Conservation (phyloP, 2,888 invertebrate species). For the Peribatodes rhomboidaria region DNA sequence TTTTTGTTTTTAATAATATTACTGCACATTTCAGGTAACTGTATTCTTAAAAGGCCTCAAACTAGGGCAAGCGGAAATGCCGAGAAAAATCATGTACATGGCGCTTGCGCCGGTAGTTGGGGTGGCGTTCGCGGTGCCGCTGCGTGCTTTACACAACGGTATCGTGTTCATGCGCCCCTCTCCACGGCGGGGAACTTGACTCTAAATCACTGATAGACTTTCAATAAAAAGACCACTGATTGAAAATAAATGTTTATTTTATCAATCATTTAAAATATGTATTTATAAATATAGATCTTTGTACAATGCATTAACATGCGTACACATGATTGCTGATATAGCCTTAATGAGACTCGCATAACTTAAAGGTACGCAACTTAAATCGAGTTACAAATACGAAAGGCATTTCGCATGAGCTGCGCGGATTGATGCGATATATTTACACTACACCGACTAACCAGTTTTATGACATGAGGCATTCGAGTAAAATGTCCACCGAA, state of each 20-base stretch:
- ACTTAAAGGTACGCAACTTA: constrained; percentile 60
- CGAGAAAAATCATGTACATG: constrained; percentile 50
- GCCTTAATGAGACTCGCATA: constrained; percentile 69
- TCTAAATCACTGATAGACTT: constrained; percentile 12
- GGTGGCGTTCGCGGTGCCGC: constrained; percentile 60
- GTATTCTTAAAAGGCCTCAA: constrained; percentile 58
- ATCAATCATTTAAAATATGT: constrained; percentile 81
- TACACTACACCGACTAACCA: constrained; percentile 60
- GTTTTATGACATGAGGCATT: constrained; percentile 54
- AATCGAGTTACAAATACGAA: constrained; percentile 45
- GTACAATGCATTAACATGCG: constrained; percentile 82
- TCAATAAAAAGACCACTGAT: constrained; percentile 62
- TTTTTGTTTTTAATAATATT: too few relatives aligned
- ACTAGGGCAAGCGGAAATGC: constrained; percentile 61
- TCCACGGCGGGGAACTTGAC: constrained; percentile 45
- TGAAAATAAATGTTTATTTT: constrained; percentile 85
- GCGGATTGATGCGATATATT: constrained; percentile 59
- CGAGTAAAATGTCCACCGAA: constrained; percentile 56
- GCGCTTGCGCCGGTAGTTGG: constrained; percentile 60
- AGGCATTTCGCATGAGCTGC: constrained; percentile 55
- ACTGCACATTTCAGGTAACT: constrained; percentile 55
- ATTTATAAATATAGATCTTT: constrained; percentile 85
- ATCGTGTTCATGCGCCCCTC: constrained; percentile 56
- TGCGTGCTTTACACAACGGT: constrained; percentile 67
- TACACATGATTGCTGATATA: constrained; percentile 71